Evolutionary conservation across 2,888 invertebrate genomes (phyloP), one percentile per base, ranked within the genome.

Genomic region (Lepeophtheirus nordmannii): DNA sequence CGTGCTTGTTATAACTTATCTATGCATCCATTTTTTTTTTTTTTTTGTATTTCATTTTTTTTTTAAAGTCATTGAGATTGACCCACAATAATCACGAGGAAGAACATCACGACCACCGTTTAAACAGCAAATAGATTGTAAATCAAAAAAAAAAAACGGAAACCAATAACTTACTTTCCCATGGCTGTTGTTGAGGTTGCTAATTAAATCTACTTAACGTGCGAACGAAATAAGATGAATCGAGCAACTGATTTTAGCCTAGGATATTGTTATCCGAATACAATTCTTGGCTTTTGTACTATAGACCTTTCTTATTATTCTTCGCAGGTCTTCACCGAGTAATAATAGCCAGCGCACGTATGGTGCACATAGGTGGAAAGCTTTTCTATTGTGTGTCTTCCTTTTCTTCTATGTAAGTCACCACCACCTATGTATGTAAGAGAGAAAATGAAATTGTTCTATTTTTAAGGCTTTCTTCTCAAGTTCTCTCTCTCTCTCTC

Each of bases 231-330:
- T 46, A 46, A 46, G 53, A 17, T 46, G 53, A 46, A 46, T 46
- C 8, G 53, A 46, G 53, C 53, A 46, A 46, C 53, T 46, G 53
- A 46, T 46, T 5, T 30, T 46, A 5, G 53, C 53, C 53, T 46
- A 46, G 53, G 53, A 46, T 46, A 46, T 46, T 46, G 53, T 46
- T 46, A 46, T 46, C 53, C 53, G 53, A 46, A 46, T 46, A 46
- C 53, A 46, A 46, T 46, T 46, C 53, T 46, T 46, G 53, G 53
- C 53, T 17, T 17, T 46, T 5, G 53, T n/a, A n/a, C n/a, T n/a
- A n/a, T 46, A 14, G n/a, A 46, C 53, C 53, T 46, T 46, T 46
- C 17, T 46, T 46, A 30, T 30, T 7, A 30, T 30, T 30, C 30
- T 30, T 30, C 30, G 7, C 30, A 30, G 30, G 30, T 30, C 30